A percentile compares a stretch with the other conserved stretches of the same genome.
Conservation (phyloP, 2,888 invertebrate species). For the Caenorhabditis imperialis region DNA sequence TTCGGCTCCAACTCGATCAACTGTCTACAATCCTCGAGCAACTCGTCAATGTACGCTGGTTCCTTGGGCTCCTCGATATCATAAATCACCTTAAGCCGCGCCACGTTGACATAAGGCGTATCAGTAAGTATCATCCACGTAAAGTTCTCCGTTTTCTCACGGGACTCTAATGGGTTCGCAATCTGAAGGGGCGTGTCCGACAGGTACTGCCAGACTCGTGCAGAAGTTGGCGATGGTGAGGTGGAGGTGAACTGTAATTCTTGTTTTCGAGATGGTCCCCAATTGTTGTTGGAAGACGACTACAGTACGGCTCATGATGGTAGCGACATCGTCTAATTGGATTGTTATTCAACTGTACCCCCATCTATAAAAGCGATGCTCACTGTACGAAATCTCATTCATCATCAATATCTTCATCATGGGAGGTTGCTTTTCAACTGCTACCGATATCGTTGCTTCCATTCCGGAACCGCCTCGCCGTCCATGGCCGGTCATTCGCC, state of each 20-base stretch:
- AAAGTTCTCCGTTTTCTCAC: constrained; percentile 3
- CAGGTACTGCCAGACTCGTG: constrained; percentile 52
- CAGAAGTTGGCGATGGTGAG: constrained; percentile 29
- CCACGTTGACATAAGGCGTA: constrained; percentile 27
- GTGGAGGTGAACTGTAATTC: constrained; percentile 49
- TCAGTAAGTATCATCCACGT: constrained; percentile 12
- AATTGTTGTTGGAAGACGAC: no score
- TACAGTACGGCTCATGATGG: no score
- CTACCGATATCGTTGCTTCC: no score
- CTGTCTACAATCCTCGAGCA: constrained; percentile 38
- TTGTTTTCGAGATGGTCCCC: no score
- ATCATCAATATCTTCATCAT: no score
- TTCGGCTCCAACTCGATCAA: constrained; percentile 48
- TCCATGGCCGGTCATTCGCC: no score
- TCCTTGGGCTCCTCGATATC: constrained; percentile 13
- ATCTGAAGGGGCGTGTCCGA: constrained; percentile 26
- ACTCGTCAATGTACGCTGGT: constrained; percentile 23
- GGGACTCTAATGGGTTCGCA: background rate
- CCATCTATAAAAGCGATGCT: no score
- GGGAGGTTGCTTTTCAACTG: no score
- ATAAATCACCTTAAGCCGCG: constrained; percentile 26
- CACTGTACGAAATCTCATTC: no score
- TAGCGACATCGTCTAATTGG: no score
- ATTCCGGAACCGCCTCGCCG: no score
- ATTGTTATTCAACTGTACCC: no score